Evolutionary conservation across 2,113 vertebrate genomes (phyloP), one percentile per base, ranked within the genome.

Genomic region (Arizona elegans): DNA sequence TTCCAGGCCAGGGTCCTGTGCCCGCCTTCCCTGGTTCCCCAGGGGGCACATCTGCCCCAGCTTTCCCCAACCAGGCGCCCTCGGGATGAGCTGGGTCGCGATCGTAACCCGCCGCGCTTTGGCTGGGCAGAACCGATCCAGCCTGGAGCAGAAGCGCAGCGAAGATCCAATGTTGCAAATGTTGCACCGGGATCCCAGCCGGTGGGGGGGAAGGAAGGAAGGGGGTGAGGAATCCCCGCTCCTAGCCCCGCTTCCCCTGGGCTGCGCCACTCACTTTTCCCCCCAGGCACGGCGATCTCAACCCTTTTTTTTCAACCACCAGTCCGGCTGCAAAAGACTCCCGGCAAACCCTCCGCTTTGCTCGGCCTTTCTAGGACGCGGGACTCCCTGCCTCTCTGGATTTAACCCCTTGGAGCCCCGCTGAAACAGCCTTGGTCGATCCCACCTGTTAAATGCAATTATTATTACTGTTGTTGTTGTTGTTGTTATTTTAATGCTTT

Each of bases 301-400:
- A 1, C 29, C 65, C 29, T 7, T 7, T n/a, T 17, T 4, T 13
- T 59, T 1, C 0, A 19, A 9, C n/a, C n/a, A 3, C 70, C 6
- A 0, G 70, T 17, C n/a, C n/a, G 70, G n/a, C n/a, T 19, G 70
- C 70, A 17, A 33, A 33, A 7, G n/a, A 33, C 70, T 75, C 70
- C 70, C 70, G 0, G 70, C 65, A 75, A 33, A 33, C 5, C n/a
- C n/a, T 33, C n/a, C 13, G 70, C n/a, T 75, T 75, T 8, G 70
- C 70, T 17, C n/a, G 70, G 70, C 70, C 70, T 75, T 75, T 75
- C 70, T 75, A 75, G 70, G 70, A 75, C n/a, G 15, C n/a, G 13
- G n/a, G n/a, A 8, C n/a, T 33, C 13, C n/a, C 70, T 8, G n/a
- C 70, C 70, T 75, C 70, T 75, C 70, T 75, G 70, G 70, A 75